phyloP scores from a whole-genome alignment of 2,797 vertebrate species.

The Ctenosaura bakeri region DNA sequence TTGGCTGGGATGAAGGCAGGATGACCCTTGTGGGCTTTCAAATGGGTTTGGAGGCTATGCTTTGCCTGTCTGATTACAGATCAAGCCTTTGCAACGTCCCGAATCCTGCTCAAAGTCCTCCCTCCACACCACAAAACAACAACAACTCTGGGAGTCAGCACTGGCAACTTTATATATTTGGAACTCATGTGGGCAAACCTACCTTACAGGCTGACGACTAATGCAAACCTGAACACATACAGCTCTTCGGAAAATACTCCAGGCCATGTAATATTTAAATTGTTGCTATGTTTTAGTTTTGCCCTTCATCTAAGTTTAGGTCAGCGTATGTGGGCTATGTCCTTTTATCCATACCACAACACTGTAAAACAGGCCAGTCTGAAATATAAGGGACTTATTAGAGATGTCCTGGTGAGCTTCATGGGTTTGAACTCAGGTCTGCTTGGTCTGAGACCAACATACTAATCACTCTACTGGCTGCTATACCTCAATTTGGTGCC shows the following conservation, averaged over 20 bases:
- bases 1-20: too few relatives aligned
- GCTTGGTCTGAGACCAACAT: not conserved
- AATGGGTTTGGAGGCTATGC: too few relatives aligned
- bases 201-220: not conserved
- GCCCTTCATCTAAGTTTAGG: not conserved
- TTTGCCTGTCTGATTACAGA: too few relatives aligned
- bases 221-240: not conserved
- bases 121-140: not conserved
- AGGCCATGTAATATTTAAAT: not conserved
- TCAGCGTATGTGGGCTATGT: not conserved
- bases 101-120: not conserved
- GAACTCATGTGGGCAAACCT: too few relatives aligned
- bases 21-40: too few relatives aligned
- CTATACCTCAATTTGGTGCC: not conserved
- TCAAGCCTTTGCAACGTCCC: too few relatives aligned
- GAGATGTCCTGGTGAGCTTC: not conserved
- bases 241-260: not conserved
- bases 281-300: not conserved
- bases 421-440: not conserved
- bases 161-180: not conserved
- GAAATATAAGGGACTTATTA: not conserved
- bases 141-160: not conserved
- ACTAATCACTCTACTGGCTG: not conserved
- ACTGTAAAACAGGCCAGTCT: not conserved
- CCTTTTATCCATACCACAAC: too few relatives aligned